Conservation (phyloP, 2,797 vertebrate species). For the Margarornis squamiger region DNA sequence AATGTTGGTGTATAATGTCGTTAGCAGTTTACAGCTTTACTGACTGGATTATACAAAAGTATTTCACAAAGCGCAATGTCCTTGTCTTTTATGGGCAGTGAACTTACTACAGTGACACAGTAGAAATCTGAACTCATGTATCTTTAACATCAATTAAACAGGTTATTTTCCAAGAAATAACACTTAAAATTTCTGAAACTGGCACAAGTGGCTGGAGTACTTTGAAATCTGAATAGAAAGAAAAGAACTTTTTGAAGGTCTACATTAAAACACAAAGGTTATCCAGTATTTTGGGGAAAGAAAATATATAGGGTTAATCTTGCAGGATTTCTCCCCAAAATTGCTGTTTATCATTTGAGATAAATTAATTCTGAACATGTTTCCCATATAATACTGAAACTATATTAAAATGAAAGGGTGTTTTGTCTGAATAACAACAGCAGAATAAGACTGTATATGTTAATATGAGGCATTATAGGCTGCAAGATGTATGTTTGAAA, state of each 20-base stretch:
- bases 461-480: neutral
- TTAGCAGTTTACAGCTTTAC: slow-evolving; percentile 67
- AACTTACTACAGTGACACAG: slow-evolving; percentile 51
- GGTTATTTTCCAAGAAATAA: slow-evolving; percentile 11
- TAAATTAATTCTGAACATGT: neutral
- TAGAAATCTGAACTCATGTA: neutral
- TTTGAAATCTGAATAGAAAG: neutral
- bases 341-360: neutral
- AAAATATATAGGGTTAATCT: neutral
- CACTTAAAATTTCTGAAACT: neutral
- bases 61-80: slow-evolving; percentile 74
- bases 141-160: slow-evolving; percentile 25
- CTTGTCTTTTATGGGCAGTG: slow-evolving; percentile 77
- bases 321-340: neutral
- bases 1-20: slow-evolving; percentile 70
- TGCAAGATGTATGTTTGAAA: neutral
- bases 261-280: neutral
- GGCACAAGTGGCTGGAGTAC: neutral
- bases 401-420: neutral
- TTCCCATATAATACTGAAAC: neutral
- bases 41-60: slow-evolving; percentile 80
- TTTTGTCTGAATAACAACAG: neutral
- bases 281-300: neutral
- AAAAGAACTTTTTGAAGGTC: neutral
- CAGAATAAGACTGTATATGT: neutral